These are phyloP conservation scores for Squalus acanthias DNA, from an alignment of 2,797 vertebrate species.

Conservation along the genomic window DNA sequence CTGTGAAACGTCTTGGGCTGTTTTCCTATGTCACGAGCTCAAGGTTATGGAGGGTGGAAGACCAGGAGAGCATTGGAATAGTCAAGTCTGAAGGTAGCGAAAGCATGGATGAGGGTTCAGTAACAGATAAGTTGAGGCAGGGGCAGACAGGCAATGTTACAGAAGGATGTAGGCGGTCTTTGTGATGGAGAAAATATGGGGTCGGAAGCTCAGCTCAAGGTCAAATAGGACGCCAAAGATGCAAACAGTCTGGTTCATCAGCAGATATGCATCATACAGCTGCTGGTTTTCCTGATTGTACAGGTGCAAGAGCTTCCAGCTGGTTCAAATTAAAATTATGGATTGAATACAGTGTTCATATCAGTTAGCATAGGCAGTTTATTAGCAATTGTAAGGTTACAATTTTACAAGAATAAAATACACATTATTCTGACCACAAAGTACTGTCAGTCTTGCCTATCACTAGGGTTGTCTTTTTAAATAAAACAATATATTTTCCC, in stretches of 20 bases:
- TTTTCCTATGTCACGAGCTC: not conserved
- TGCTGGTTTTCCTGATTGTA: too few species aligned
- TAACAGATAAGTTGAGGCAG: not conserved
- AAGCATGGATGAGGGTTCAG: not conserved
- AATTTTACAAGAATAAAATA: slow-evolving; percentile 16
- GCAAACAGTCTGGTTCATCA: not conserved
- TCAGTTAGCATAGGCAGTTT: slow-evolving; percentile 18
- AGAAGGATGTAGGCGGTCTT: not conserved
- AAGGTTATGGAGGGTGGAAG: not conserved
- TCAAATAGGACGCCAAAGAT: too few species aligned
- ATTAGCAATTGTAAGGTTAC: slow-evolving; percentile 18
- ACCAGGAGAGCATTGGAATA: not conserved
- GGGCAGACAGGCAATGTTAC: not conserved
- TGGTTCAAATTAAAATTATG: not conserved
- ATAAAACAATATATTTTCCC: not conserved
- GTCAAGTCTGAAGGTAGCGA: not conserved
- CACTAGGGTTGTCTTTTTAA: not conserved
- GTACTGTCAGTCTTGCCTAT: not conserved
- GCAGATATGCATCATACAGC: not conserved
- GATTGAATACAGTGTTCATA: not conserved
- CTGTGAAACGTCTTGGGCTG: not conserved
- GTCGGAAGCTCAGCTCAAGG: not conserved
- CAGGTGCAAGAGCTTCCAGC: not conserved
- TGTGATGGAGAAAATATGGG: not conserved
- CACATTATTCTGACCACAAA: slow-evolving; percentile 3